A percentile compares a stretch with the other conserved stretches of the same genome.
phyloP scores from a whole-genome alignment of 2,888 invertebrate genomes.

The Caradrina clavipalpis region DNA sequence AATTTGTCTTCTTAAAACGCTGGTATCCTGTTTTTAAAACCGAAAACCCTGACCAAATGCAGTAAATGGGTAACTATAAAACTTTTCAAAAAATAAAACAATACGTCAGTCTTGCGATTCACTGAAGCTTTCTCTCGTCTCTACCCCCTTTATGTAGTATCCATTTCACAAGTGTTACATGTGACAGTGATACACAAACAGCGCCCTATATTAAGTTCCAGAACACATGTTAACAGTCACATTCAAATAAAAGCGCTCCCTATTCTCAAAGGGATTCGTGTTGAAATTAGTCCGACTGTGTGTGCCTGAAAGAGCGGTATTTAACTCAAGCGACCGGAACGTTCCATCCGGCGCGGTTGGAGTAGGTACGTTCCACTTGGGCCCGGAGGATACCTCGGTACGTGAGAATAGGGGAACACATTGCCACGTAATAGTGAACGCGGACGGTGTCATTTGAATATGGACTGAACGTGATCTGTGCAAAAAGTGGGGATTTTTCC shows the following conservation, averaged over 20 bases:
- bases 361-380: constrained; percentile 56
- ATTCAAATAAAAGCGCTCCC: constrained; percentile 46
- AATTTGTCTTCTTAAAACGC: not conserved
- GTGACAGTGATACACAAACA: constrained; percentile 44
- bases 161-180: constrained; percentile 12
- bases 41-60: not conserved
- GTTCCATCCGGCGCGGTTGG: constrained; percentile 66
- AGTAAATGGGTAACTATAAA: too few relatives aligned
- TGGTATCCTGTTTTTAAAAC: not conserved
- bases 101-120: not conserved
- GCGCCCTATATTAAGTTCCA: constrained; percentile 48
- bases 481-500: constrained; percentile 41
- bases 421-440: constrained; percentile 59
- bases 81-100: too few relatives aligned
- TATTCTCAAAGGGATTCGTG: constrained; percentile 57
- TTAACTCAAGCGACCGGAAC: constrained; percentile 76
- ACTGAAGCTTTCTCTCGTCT: not conserved
- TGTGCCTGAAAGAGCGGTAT: constrained; percentile 66
- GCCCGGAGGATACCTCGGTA: constrained; percentile 53
- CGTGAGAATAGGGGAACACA: constrained; percentile 54
- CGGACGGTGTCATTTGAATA: constrained; percentile 56
- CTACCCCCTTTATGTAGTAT: constrained; percentile 1
- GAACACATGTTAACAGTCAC: constrained; percentile 41
- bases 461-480: constrained; percentile 48
- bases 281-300: constrained; percentile 68